Conservation (phyloP, 1,140 invertebrate species). For the Drosophila trapezifrons region DNA sequence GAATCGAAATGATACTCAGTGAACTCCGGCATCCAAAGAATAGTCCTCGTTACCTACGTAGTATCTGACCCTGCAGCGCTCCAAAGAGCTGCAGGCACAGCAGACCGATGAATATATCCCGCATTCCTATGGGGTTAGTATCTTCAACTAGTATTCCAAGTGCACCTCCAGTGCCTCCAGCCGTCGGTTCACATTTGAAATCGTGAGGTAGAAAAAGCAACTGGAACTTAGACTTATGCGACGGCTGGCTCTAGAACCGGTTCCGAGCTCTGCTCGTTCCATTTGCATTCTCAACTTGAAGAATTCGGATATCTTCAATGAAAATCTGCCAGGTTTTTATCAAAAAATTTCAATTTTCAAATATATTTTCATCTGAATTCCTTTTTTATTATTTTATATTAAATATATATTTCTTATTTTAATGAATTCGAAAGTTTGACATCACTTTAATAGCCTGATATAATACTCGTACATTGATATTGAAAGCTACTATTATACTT, state of each 20-base stretch:
- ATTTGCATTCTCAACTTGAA: conserved; percentile 36
- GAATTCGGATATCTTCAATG: conserved; percentile 9
- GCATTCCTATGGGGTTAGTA: conserved; percentile 21
- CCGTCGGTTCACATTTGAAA: conserved; percentile 24
- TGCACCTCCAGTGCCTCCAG: conserved; percentile 22
- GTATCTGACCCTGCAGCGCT: conserved; percentile 15
- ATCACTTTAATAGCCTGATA: neutral
- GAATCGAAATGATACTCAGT: neutral
- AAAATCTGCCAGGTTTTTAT: neutral
- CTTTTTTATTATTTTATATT: neutral
- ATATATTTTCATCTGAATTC: neutral
- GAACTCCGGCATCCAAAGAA: neutral
- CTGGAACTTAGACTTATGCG: neutral
- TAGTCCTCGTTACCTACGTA: conserved; percentile 38
- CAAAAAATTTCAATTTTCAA: neutral
- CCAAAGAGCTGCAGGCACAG: conserved; percentile 11
- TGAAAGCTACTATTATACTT: neutral
- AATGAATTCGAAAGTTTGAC: too few relatives aligned
- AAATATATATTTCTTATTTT: neutral
- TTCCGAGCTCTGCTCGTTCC: conserved; percentile 5
- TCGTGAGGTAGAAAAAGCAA: neutral
- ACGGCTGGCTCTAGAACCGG: conserved; percentile 17
- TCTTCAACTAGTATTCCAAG: conserved; percentile 2
- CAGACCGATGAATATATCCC: conserved; percentile 8
- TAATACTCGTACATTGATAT: too few relatives aligned